Percentiles rank a stretch among this genome's conserved stretches.
Evolutionary conservation across 2,113 vertebrate species (phyloP).

Genomic region (Chionomys nivalis): DNA sequence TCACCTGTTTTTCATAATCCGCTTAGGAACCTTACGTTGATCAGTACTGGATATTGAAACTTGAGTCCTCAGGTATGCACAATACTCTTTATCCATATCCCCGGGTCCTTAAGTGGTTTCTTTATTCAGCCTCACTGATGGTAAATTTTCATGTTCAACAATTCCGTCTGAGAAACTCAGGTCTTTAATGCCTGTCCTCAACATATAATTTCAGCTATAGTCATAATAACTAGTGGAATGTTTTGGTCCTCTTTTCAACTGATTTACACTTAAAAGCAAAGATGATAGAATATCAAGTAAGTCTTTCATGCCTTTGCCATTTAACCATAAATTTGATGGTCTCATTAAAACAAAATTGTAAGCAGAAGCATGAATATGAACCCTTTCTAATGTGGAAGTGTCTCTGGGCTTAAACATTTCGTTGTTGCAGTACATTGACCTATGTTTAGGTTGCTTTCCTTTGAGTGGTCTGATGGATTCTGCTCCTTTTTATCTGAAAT

Average conservation of each 20-base stretch:
- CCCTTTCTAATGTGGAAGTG: background rate
- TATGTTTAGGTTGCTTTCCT: slow-evolving; percentile 10
- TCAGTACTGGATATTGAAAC: background rate
- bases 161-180: background rate
- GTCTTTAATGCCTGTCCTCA: background rate
- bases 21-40: background rate
- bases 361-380: background rate
- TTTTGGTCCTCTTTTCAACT: background rate
- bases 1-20: background rate
- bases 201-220: background rate
- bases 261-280: background rate
- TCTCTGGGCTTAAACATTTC: background rate
- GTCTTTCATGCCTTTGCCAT: background rate
- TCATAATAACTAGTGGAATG: background rate
- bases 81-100: too few species aligned
- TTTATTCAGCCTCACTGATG: background rate
- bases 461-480: background rate
- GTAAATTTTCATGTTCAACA: background rate
- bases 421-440: background rate
- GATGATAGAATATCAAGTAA: background rate
- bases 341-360: background rate
- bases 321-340: background rate
- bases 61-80: background rate
- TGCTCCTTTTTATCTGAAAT: background rate
- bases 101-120: background rate